Evolutionary conservation across 1,140 invertebrate genomes (phyloP).

Genomic region (Leguminivora glycinivorella): DNA sequence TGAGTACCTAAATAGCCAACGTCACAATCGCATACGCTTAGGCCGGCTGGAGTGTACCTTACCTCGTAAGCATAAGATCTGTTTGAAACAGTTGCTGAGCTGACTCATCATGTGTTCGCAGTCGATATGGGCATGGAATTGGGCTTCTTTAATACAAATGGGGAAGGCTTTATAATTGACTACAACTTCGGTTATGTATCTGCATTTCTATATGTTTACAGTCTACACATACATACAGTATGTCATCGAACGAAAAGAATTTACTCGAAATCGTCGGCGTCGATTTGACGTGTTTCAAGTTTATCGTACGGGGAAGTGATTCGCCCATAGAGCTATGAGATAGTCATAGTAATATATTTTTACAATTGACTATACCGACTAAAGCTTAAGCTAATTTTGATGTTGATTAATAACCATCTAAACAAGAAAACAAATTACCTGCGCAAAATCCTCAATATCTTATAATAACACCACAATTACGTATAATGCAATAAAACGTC

Average conservation of each 20-base stretch:
- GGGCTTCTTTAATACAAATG: slow-evolving; percentile 32
- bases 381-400: not conserved
- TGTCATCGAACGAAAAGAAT: too few species aligned
- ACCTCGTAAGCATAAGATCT: not conserved
- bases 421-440: not conserved
- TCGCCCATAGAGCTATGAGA: too few species aligned
- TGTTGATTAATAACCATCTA: not conserved
- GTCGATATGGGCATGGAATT: slow-evolving; percentile 41
- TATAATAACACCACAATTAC: not conserved
- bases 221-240: too few species aligned
- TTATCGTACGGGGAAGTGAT: too few species aligned
- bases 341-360: too few species aligned
- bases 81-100: not conserved
- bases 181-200: not conserved
- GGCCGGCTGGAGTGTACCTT: not conserved
- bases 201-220: too few species aligned
- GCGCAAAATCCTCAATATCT: not conserved
- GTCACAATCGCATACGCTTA: too few species aligned
- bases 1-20: too few species aligned
- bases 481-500: not conserved
- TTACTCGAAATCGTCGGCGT: too few species aligned
- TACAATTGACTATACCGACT: too few species aligned
- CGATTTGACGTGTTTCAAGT: too few species aligned
- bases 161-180: slow-evolving; percentile 28
- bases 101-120: slow-evolving; percentile 49